Evolutionary conservation across 1,140 invertebrate genomes (phyloP).

Genomic region (Sogatella furcifera): DNA sequence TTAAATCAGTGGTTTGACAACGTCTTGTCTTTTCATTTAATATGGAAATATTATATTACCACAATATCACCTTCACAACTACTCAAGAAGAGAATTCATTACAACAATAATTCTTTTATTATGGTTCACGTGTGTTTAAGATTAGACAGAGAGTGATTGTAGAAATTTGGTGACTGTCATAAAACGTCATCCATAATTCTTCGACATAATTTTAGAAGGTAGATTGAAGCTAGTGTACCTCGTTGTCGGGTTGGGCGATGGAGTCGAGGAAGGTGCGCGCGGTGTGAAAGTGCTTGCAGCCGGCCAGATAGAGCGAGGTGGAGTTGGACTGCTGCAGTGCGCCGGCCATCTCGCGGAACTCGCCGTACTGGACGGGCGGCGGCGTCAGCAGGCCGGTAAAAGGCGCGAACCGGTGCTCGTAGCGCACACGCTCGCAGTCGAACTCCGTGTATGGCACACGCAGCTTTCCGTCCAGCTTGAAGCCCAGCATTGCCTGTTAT

Average conservation of each 20-base stretch:
- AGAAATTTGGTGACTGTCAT: too few relatives aligned
- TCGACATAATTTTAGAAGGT: too few relatives aligned
- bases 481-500: constrained; percentile 58
- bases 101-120: too few relatives aligned
- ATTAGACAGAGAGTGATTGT: too few relatives aligned
- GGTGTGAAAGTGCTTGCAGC: constrained; percentile 85
- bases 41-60: too few relatives aligned
- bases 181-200: too few relatives aligned
- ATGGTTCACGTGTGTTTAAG: too few relatives aligned
- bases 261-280: constrained; percentile 73
- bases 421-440: constrained; percentile 87
- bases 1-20: too few relatives aligned
- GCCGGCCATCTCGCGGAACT: constrained; percentile 62
- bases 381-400: constrained; percentile 79
- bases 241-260: constrained; percentile 57
- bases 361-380: constrained; percentile 76
- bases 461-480: constrained; percentile 56
- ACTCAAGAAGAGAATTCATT: too few relatives aligned
- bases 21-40: too few relatives aligned
- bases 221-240: constrained; percentile 44
- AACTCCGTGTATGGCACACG: constrained; percentile 74
- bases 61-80: too few relatives aligned
- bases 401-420: constrained; percentile 86
- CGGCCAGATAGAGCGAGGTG: constrained; percentile 57
- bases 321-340: constrained; percentile 31